phyloP scores from a whole-genome alignment of 2,888 invertebrate species.

The Lasioglossum malachurum region DNA sequence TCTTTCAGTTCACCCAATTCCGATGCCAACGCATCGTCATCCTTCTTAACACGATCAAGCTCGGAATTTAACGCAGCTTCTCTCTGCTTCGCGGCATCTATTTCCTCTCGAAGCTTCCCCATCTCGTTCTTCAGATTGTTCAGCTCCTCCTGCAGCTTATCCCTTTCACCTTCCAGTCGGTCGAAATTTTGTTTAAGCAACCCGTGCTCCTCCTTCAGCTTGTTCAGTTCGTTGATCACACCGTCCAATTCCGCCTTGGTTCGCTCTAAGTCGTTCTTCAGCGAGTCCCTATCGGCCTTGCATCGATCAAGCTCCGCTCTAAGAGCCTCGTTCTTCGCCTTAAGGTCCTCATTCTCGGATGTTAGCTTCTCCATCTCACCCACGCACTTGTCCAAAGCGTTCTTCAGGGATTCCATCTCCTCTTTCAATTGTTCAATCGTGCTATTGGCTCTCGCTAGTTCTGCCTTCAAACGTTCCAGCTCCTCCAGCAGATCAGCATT shows the following conservation, averaged over 20 bases:
- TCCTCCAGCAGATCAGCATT: constrained; percentile 52
- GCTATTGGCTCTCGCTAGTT: constrained; percentile 23
- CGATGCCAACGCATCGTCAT: constrained; percentile 53
- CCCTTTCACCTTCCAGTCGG: constrained; percentile 48
- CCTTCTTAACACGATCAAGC: constrained; percentile 36
- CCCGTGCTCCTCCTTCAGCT: constrained; percentile 52
- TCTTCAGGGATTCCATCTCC: constrained; percentile 42
- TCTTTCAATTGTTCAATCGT: constrained; percentile 54
- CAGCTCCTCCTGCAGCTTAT: constrained; percentile 44
- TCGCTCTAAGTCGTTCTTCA: constrained; percentile 23
- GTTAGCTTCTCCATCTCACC: constrained; percentile 54
- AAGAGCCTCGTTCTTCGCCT: constrained; percentile 44
- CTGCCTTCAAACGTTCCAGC: constrained; percentile 37
- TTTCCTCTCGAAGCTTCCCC: constrained; percentile 34
- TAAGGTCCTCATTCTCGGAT: constrained; percentile 59
- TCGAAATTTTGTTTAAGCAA: constrained; percentile 55
- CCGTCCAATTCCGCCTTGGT: constrained; percentile 45
- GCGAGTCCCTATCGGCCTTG: constrained; percentile 40
- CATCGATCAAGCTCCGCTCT: constrained; percentile 49
- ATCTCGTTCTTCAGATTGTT: constrained; percentile 51
- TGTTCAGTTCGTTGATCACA: constrained; percentile 34
- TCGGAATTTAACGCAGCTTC: constrained; percentile 53
- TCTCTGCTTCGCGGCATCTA: constrained; percentile 22
- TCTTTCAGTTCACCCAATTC: constrained; percentile 50
- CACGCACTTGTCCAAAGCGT: constrained; percentile 50